Evolutionary conservation across 2,797 vertebrate species (phyloP), one percentile per base, ranked within the genome.

Genomic region (Acipenser oxyrinchus): DNA sequence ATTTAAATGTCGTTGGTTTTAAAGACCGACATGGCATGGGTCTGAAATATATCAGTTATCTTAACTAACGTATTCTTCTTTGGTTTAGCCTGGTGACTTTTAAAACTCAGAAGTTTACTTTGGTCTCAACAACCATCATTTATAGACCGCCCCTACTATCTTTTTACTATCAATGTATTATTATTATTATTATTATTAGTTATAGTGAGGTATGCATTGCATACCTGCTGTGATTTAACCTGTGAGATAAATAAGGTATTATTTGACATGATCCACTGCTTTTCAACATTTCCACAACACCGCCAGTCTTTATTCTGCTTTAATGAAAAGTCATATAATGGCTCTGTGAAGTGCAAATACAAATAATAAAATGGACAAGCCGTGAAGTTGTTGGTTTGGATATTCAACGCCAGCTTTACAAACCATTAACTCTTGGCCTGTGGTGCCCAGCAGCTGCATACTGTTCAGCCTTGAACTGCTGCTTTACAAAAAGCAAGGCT

Each of bases 271-370:
- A 37, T 58, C 55, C 12, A 58, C 11, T 11, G 11, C 12, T 10
- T 13, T 58, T 6, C 11, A 58, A 7, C 6, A 12, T 58, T 58
- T 58, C 55, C 55, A 58, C 12, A 7, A 13, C 13, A 12, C 6
- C 4, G 6, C 13, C 13, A 37, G 23, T 58, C 6, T 58, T 58
- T 58, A 12, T 10, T n/a, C 10, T n/a, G 10, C 55, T 58, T n/a
- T 58, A 60, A 64, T 59, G 10, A 64, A 69, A 51, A 53, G 52
- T 57, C 2, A 7, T 51, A 7, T 57, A 65, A 65, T 65, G 48
- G 53, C 23, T 18, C 10, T 10, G 64, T 57, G 52, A 66, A 10
- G 52, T 66, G 65, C 11, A 13, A n/a, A 66, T 49, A 6, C 49
- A 65, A 49, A 48, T 10, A 59, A 13, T 66, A 49, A 7, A 55